Percentiles rank a stretch among this genome's conserved stretches.
Evolutionary conservation across 2,113 vertebrate genomes (phyloP).

Genomic region (Pseudorhombus dupliciocellatus): DNA sequence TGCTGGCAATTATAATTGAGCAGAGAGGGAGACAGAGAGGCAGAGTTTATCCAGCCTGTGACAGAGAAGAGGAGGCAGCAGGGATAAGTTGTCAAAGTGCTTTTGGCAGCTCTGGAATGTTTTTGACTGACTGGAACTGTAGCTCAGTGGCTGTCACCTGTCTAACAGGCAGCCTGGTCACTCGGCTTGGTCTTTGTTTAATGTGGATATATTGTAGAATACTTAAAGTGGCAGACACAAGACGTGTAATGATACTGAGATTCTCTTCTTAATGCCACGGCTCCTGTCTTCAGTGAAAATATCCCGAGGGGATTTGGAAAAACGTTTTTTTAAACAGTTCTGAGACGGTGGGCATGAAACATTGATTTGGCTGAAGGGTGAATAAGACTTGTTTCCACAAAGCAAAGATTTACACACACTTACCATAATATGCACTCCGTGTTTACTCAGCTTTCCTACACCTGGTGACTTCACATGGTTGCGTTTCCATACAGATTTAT

Average conservation of each 20-base stretch:
- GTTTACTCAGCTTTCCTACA: not conserved
- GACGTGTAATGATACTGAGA: not conserved
- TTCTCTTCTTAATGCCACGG: constrained; percentile 14
- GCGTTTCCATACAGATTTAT: not conserved
- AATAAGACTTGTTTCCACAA: constrained; percentile 21
- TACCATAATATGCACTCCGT: not conserved
- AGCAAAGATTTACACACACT: constrained; percentile 5
- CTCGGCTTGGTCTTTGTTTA: constrained; percentile 24
- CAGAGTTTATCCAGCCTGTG: constrained; percentile 50
- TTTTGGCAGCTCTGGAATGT: constrained; percentile 72
- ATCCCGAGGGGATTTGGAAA: not conserved
- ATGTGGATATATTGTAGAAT: constrained; percentile 3
- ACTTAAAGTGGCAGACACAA: constrained; percentile 3
- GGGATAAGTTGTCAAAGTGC: constrained; percentile 60
- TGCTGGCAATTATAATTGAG: constrained; percentile 76
- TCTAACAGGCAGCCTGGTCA: constrained; percentile 45
- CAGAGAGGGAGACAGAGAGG: constrained; percentile 33
- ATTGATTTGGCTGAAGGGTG: constrained; percentile 10
- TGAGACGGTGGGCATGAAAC: not conserved
- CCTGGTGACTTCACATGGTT: not conserved
- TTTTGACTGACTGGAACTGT: constrained; percentile 59
- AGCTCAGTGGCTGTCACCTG: constrained; percentile 47
- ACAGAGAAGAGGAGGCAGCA: constrained; percentile 38
- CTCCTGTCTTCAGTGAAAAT: not conserved
- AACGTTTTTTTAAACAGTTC: not conserved